phyloP scores from a whole-genome alignment of 2,888 invertebrate species.

The Mongoloraphidia duomilia region DNA sequence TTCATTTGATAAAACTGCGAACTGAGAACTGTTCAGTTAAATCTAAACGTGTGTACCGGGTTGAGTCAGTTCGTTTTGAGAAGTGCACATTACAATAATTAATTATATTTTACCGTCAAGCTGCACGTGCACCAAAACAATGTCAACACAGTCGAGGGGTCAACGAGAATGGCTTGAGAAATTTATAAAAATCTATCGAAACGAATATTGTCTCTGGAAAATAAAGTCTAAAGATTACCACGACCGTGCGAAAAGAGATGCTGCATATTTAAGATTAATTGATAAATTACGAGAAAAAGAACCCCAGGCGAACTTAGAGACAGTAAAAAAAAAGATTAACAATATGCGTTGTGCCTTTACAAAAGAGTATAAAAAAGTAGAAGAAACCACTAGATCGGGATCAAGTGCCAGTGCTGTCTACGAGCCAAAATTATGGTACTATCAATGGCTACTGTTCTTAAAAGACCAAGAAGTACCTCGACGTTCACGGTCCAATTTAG shows the following conservation, averaged over 20 bases:
- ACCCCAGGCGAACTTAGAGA: conserved; percentile 4
- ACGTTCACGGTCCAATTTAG: no score
- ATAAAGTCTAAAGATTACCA: not conserved
- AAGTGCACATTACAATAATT: no score
- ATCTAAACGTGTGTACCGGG: no score
- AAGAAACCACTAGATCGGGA: conserved; percentile 4
- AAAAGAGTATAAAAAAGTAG: conserved; percentile 7
- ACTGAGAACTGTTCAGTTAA: no score
- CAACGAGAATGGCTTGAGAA: no score
- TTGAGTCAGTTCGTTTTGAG: no score
- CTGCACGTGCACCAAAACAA: no score
- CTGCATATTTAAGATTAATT: conserved; percentile 3
- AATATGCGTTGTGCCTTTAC: conserved; percentile 2
- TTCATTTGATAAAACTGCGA: no score
- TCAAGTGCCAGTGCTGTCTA: conserved; percentile 5
- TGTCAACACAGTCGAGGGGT: no score
- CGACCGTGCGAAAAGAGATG: not conserved
- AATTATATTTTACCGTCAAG: no score
- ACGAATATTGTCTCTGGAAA: not conserved
- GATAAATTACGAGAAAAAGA: conserved; percentile 4
- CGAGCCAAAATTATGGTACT: conserved; percentile 7
- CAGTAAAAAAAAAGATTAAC: conserved; percentile 5
- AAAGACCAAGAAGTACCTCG: conserved; percentile 3
- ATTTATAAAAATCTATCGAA: no score
- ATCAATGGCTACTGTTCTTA: conserved; percentile 3